A percentile compares a stretch with the other conserved stretches of the same genome.
Evolutionary conservation across 2,797 vertebrate genomes (phyloP).

Genomic region (Enteromius paludinosus): DNA sequence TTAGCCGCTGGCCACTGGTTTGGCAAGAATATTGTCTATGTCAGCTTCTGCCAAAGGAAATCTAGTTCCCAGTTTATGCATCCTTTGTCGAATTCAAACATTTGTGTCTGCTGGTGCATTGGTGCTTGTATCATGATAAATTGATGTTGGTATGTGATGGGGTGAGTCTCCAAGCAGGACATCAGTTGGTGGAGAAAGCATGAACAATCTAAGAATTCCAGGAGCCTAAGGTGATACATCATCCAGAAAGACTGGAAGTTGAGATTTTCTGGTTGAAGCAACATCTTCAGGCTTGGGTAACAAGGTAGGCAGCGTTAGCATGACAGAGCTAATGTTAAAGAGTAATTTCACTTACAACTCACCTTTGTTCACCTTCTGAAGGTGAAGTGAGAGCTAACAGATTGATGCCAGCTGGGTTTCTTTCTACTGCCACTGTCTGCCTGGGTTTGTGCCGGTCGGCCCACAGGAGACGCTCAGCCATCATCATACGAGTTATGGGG

Average conservation of each 20-base stretch:
- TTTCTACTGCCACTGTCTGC: not conserved
- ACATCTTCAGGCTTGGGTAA: not conserved
- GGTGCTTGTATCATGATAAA: conserved; percentile 3
- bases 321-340: not conserved
- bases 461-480: not conserved
- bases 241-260: not conserved
- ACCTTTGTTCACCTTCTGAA: conserved; percentile 4
- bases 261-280: not conserved
- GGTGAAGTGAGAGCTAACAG: not conserved
- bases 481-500: conserved; percentile 13
- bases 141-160: not conserved
- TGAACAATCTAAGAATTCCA: not conserved
- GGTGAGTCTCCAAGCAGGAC: not conserved
- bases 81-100: not conserved
- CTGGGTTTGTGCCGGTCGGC: not conserved
- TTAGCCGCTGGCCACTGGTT: not conserved
- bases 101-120: not conserved
- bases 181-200: not conserved
- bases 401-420: not conserved
- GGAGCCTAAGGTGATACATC: not conserved
- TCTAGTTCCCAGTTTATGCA: not conserved
- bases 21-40: conserved; percentile 18
- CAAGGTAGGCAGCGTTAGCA: not conserved
- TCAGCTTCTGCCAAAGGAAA: conserved; percentile 12
- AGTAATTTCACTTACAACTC: not conserved